Conservation (phyloP, 2,888 invertebrate genomes). For the Hetaerina titia region DNA sequence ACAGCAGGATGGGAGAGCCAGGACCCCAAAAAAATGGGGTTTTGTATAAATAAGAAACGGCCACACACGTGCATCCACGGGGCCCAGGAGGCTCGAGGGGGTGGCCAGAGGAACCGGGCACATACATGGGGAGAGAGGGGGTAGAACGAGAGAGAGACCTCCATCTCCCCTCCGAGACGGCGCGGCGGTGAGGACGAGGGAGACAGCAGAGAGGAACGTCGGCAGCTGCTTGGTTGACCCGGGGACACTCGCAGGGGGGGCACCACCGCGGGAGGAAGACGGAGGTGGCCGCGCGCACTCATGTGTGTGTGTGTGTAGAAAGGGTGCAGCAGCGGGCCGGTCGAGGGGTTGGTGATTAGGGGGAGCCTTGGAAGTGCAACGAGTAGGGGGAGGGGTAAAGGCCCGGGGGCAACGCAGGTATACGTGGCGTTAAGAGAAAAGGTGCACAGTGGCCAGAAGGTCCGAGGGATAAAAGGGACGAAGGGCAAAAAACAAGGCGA, state of each 20-base stretch:
- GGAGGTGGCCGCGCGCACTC: background rate
- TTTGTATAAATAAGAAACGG: background rate
- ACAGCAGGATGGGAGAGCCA: background rate
- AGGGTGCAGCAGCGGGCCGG: background rate
- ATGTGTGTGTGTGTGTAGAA: background rate
- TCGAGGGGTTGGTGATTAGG: background rate
- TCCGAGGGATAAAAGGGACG: slow-evolving; percentile 10
- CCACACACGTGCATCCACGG: background rate
- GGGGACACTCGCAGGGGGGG: background rate
- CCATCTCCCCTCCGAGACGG: too few relatives aligned
- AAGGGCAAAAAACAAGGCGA: slow-evolving; percentile 33
- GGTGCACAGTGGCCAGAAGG: slow-evolving; percentile 48
- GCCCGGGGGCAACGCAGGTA: background rate
- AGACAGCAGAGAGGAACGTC: background rate
- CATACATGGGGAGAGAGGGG: background rate
- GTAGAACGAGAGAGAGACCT: too few relatives aligned
- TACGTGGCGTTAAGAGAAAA: background rate
- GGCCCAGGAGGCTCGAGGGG: background rate
- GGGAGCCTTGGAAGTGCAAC: background rate
- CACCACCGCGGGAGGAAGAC: background rate
- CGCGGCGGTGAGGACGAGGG: too few relatives aligned
- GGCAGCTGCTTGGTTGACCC: slow-evolving; percentile 27
- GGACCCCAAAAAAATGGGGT: background rate
- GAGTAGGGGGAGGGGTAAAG: background rate
- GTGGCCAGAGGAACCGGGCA: background rate